Evolutionary conservation across 2,888 invertebrate species (phyloP).

Genomic region (Loripinus fragilis): DNA sequence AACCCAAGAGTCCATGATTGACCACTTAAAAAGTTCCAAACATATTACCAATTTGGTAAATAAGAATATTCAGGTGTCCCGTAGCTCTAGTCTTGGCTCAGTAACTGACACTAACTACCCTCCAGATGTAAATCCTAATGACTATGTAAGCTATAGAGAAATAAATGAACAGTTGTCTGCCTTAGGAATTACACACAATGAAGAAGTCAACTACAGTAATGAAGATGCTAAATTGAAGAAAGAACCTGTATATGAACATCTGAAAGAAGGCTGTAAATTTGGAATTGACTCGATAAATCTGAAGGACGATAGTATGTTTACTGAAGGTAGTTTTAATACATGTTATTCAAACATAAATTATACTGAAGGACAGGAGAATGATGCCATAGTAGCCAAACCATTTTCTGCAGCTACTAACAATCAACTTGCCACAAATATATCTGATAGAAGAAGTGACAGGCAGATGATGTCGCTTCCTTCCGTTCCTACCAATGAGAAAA

Average conservation of each 20-base stretch:
- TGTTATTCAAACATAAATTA: too few relatives aligned
- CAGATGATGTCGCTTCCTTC: not conserved
- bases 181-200: not conserved
- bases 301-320: not conserved
- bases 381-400: constrained; percentile 12
- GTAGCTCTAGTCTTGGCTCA: constrained; percentile 1
- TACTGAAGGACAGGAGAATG: not conserved
- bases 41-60: not conserved
- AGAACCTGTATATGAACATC: not conserved
- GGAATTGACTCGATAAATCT: not conserved
- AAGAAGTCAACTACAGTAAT: not conserved
- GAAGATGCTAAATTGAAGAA: not conserved
- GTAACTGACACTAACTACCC: not conserved
- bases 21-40: not conserved
- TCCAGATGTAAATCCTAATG: not conserved
- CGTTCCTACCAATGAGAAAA: not conserved
- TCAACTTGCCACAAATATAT: not conserved
- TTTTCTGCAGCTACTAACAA: not conserved
- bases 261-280: not conserved
- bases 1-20: not conserved
- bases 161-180: constrained; percentile 4
- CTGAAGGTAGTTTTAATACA: not conserved
- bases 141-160: constrained; percentile 2
- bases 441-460: not conserved
- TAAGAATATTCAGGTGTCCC: not conserved